Evolutionary conservation across 1,140 invertebrate genomes (phyloP).

Genomic region (Conus ventricosus): DNA sequence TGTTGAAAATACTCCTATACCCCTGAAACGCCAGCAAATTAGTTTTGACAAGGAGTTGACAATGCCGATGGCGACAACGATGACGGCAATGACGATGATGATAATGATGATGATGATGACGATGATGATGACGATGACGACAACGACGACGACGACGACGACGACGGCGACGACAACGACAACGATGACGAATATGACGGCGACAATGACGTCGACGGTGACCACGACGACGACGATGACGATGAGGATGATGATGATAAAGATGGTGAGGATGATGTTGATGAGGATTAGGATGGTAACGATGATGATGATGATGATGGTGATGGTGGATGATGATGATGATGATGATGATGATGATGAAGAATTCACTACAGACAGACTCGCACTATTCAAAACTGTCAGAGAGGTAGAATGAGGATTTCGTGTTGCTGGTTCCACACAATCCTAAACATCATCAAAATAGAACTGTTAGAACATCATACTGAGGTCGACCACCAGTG

Average conservation of each 20-base stretch:
- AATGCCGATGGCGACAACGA: not conserved
- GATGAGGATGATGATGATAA: no score
- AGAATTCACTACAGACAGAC: not conserved
- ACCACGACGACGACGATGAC: not conserved
- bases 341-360: conserved; percentile 18
- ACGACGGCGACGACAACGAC: not conserved
- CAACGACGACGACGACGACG: not conserved
- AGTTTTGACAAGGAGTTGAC: no score
- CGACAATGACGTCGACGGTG: not conserved
- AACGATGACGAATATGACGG: conserved; percentile 17
- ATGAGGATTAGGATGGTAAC: no score
- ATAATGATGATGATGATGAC: no score
- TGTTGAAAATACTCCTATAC: not conserved
- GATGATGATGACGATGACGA: no score
- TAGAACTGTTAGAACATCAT: not conserved
- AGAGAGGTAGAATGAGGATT: not conserved
- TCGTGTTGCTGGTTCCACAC: not conserved
- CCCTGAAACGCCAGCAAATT: no score
- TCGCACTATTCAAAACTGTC: not conserved
- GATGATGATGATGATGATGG: conserved; percentile 20
- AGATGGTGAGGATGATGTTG: no score
- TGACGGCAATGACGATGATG: not conserved
- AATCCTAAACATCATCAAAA: not conserved
- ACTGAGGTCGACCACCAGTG: not conserved
- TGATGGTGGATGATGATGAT: conserved; percentile 31